Evolutionary conservation across 2,888 invertebrate species (phyloP), one percentile per base, ranked within the genome.

Genomic region (Dynastes grantii): DNA sequence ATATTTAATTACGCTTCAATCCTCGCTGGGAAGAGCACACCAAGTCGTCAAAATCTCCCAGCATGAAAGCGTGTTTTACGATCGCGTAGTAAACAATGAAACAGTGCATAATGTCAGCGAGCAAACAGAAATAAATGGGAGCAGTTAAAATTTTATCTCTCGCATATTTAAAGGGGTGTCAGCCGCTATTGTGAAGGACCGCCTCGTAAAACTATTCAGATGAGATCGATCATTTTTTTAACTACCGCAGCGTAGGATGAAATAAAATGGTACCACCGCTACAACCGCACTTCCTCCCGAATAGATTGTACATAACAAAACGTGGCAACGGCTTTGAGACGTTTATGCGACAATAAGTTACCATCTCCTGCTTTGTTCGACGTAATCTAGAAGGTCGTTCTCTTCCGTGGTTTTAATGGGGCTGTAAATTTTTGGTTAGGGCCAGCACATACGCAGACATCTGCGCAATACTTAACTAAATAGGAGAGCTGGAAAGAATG

Each of bases 271-370:
- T 55, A 32, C 55, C 53, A 40, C 16, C 37, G 22, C 73, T 22
- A 11, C 45, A 45, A 45, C 45, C 45, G 45, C 45, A 45, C 2
- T 45, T 45, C 8, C 8, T 45, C 45, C 45, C 8, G 45, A 11
- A 45, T 45, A 45, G 45, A 45, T 45, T 45, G 32, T 13, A 29
- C 11, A 40, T 73, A 73, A 73, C 73, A 58, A 70, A 73, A 73
- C 73, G 73, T 73, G 73, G 40, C 73, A 37, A 27, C 37, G 40
- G 53, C 37, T 73, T 58, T 32, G 80, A 84, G 85, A 85, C 86
- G 83, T 86, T 87, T 87, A 86, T 85, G 84, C 82, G 83, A 84
- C 86, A 84, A 86, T 87, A 87, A 86, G 85, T 86, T 87, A 86
- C 86, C 86, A 85, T 85, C 84, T 84, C 81, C 80, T 80, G 85